Evolutionary conservation across 2,113 vertebrate species (phyloP).

Genomic region (Cebus imitator): DNA sequence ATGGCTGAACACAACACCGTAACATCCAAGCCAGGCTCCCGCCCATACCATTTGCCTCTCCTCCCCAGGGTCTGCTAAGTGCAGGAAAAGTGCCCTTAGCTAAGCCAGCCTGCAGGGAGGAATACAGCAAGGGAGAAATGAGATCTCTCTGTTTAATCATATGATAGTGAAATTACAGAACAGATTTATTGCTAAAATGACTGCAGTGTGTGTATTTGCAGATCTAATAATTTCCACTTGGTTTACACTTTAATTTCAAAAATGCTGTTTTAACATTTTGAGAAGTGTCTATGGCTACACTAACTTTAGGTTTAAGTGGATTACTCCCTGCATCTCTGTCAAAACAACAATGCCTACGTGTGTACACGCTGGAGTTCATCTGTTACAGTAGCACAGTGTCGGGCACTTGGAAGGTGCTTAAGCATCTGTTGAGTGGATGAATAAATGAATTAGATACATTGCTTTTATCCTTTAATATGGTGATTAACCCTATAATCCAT

Average conservation of each 20-base stretch:
- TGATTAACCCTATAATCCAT: neutral
- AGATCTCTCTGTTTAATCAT: neutral
- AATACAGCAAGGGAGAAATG: neutral
- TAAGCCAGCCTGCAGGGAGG: neutral
- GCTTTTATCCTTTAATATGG: neutral
- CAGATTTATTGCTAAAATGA: neutral
- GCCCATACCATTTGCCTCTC: neutral
- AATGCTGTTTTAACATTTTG: neutral
- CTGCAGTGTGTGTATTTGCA: too few species aligned
- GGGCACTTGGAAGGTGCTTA: neutral
- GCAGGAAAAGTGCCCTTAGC: too few species aligned
- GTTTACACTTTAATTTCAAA: neutral
- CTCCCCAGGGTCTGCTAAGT: neutral
- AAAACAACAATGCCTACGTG: neutral
- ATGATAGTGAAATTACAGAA: rapidly evolving
- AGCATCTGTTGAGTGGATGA: neutral
- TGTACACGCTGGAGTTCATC: neutral
- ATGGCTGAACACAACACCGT: rapidly evolving
- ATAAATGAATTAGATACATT: constrained; percentile 11
- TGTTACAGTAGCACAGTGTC: neutral
- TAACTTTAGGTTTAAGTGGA: neutral
- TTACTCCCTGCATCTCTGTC: neutral
- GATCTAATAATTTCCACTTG: neutral
- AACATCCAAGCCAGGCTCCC: neutral
- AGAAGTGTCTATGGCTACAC: neutral